phyloP scores from a whole-genome alignment of 2,888 invertebrate genomes.

The Euproctis similis region DNA sequence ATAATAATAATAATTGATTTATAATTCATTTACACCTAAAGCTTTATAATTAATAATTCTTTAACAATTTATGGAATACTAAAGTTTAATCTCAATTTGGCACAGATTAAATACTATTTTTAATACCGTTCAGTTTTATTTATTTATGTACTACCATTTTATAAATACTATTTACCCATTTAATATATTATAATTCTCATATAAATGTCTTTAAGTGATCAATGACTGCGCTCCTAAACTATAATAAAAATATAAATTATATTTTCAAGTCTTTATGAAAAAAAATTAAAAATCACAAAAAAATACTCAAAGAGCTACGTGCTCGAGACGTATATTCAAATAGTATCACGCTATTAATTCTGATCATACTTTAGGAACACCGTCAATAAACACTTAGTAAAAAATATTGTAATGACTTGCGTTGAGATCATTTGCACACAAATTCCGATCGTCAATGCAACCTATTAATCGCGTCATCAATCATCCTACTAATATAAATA shows the following conservation, averaged over 20 bases:
- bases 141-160: too few relatives aligned
- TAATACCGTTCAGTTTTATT: too few relatives aligned
- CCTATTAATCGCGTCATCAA: constrained; percentile 18
- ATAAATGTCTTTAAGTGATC: too few relatives aligned
- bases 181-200: constrained; percentile 12
- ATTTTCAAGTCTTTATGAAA: too few relatives aligned
- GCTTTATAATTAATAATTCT: not conserved
- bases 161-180: constrained; percentile 5
- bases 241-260: too few relatives aligned
- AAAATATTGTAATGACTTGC: constrained; percentile 10
- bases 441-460: constrained; percentile 12
- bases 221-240: too few relatives aligned
- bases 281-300: too few relatives aligned
- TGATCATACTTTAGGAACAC: not conserved
- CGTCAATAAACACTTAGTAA: constrained; percentile 1
- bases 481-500: too few relatives aligned
- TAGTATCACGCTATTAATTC: too few relatives aligned
- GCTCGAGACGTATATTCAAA: too few relatives aligned
- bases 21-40: constrained; percentile 18
- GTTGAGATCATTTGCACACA: constrained; percentile 19
- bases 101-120: constrained; percentile 27
- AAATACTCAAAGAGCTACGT: too few relatives aligned
- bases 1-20: constrained; percentile 20
- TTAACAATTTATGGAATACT: constrained; percentile 11
- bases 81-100: constrained; percentile 16